Percentiles rank a stretch among this genome's conserved stretches.
phyloP scores from a whole-genome alignment of 2,888 invertebrate genomes.

The Mesorhabditis spiculigera region DNA sequence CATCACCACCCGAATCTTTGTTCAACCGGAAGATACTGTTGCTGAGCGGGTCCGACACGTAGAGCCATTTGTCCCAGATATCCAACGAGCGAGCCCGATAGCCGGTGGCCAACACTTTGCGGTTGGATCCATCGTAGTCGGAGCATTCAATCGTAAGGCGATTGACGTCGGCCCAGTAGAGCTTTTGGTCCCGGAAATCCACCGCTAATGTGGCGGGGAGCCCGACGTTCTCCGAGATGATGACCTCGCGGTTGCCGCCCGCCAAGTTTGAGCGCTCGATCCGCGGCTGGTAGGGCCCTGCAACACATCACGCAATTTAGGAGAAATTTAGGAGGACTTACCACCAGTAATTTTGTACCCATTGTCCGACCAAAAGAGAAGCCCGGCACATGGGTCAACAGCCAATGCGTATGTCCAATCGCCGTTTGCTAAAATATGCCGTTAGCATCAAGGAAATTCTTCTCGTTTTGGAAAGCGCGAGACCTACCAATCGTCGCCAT shows the following conservation, averaged over 20 bases:
- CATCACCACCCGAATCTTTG: conserved; percentile 85
- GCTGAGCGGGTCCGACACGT: conserved; percentile 56
- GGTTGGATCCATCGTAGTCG: conserved; percentile 78
- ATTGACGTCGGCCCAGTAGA: conserved; percentile 90
- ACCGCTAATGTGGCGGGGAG: conserved; percentile 93
- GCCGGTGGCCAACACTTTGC: conserved; percentile 61
- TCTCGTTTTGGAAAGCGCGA: not conserved
- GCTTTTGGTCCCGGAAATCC: conserved; percentile 80
- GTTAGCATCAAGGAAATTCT: not conserved
- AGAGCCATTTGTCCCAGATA: conserved; percentile 55
- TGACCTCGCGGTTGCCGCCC: conserved; percentile 74
- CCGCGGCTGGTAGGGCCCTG: conserved; percentile 61
- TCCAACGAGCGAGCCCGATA: conserved; percentile 55
- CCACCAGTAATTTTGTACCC: conserved; percentile 55
- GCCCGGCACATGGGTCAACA: conserved; percentile 89
- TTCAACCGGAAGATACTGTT: conserved; percentile 88
- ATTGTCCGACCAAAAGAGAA: conserved; percentile 83
- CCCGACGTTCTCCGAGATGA: conserved; percentile 83
- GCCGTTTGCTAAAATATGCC: conserved; percentile 64
- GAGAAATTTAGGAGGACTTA: not conserved
- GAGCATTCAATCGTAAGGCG: conserved; percentile 87
- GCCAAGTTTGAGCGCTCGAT: conserved; percentile 94
- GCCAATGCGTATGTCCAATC: conserved; percentile 90
- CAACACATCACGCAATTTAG: not conserved
- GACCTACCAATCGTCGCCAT: conserved; percentile 20